Conservation (phyloP, 2,797 vertebrate species). For the Phalanger gymnotis region DNA sequence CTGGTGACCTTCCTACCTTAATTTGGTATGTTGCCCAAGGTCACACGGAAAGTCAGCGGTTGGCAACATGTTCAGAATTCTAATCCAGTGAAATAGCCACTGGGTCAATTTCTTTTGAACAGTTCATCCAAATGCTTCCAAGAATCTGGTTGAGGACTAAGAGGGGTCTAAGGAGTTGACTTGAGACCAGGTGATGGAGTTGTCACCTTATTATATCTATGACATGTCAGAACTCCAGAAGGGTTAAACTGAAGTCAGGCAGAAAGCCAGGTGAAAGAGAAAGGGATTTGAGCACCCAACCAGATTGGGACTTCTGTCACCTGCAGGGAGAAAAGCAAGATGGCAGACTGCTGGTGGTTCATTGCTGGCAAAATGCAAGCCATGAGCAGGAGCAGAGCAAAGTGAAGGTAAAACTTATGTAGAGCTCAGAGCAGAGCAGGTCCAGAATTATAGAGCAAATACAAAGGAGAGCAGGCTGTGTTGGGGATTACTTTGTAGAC, state of each 20-base stretch:
- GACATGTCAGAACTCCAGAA: background rate
- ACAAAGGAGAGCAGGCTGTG: background rate
- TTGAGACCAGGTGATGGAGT: background rate
- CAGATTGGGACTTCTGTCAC: background rate
- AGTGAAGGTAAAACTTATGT: background rate
- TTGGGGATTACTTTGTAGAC: background rate
- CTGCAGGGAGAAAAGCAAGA: background rate
- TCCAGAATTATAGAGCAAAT: background rate
- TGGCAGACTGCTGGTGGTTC: background rate
- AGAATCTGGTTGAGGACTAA: background rate
- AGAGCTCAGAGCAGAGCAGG: background rate
- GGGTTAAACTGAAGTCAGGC: background rate
- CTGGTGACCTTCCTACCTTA: background rate
- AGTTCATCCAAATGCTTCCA: background rate
- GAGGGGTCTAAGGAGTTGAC: background rate
- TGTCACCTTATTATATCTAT: background rate
- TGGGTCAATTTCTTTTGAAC: background rate
- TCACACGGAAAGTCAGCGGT: background rate
- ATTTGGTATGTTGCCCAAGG: background rate
- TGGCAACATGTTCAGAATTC: background rate
- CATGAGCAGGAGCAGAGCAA: background rate
- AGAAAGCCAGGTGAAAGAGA: background rate
- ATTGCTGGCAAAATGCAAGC: background rate
- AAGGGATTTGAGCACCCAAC: background rate
- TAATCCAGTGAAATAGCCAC: background rate